phyloP scores from a whole-genome alignment of 2,888 invertebrate species.

The Trypoxylon attenuatum region DNA sequence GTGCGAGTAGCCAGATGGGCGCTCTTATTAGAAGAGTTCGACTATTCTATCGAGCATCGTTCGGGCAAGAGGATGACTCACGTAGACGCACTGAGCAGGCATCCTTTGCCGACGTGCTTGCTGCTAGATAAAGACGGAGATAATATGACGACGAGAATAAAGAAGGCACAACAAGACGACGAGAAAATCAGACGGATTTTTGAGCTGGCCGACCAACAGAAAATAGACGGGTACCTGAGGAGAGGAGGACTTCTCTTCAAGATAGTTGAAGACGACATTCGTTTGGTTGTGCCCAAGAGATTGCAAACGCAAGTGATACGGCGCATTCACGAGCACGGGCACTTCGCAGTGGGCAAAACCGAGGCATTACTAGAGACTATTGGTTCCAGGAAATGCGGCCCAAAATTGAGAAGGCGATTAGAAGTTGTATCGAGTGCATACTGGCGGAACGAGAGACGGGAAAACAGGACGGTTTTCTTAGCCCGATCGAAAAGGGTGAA shows the following conservation, averaged over 20 bases:
- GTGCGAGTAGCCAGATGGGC: not conserved
- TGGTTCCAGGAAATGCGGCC: no score
- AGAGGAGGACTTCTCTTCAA: not conserved
- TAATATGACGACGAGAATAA: not conserved
- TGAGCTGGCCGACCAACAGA: not conserved
- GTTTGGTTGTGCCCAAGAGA: not conserved
- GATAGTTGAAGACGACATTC: not conserved
- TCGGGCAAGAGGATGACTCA: slow-evolving; percentile 2
- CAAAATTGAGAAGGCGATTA: no score
- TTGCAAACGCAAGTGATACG: not conserved
- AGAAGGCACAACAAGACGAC: not conserved
- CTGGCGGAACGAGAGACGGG: no score
- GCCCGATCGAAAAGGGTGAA: not conserved
- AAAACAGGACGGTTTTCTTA: no score
- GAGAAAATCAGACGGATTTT: not conserved
- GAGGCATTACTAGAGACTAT: not conserved
- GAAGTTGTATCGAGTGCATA: no score
- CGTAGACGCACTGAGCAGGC: slow-evolving; percentile 9
- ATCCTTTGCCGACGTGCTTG: not conserved
- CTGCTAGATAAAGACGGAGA: not conserved
- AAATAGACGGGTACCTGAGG: not conserved
- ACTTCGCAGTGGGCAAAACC: slow-evolving; percentile 2
- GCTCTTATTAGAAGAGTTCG: not conserved
- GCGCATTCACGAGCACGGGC: not conserved
- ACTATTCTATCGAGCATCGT: not conserved